A percentile compares a stretch with the other conserved stretches of the same genome.
Conservation (phyloP, 2,113 vertebrate species). For the Microtus ochrogaster region DNA sequence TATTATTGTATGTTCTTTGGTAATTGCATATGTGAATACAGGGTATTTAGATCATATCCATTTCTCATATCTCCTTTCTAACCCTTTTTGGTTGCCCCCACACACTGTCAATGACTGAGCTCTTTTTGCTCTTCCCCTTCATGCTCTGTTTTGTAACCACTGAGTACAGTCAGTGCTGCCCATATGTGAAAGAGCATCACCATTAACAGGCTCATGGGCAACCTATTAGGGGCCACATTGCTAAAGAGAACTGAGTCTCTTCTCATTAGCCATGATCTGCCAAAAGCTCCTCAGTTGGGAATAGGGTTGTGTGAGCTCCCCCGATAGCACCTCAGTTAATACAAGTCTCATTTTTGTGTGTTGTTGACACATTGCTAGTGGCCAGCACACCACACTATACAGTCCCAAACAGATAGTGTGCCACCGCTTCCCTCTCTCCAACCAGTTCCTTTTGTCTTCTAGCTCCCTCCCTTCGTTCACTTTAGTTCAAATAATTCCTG, state of each 20-base stretch:
- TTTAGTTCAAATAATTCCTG: not conserved
- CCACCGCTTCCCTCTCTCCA: not conserved
- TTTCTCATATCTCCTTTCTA: not conserved
- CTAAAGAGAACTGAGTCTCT: not conserved
- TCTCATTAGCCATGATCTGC: not conserved
- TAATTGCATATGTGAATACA: not conserved
- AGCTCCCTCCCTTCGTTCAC: not conserved
- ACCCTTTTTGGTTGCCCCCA: not conserved
- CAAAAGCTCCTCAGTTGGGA: not conserved
- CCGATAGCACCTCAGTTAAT: accelerated
- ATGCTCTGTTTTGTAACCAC: not conserved
- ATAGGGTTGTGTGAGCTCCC: not conserved
- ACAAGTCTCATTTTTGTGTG: not conserved
- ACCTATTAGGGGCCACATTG: not conserved
- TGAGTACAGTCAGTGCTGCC: not conserved
- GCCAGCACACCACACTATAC: too few species aligned
- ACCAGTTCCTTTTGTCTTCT: not conserved
- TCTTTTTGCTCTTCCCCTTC: not conserved
- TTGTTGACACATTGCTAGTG: not conserved
- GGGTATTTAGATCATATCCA: not conserved
- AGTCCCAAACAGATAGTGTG: not conserved
- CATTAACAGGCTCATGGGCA: not conserved
- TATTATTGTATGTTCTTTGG: not conserved
- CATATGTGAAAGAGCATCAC: not conserved
- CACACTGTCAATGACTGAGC: too few species aligned